These are phyloP conservation scores for Manacus vitellinus DNA, from an alignment of 2,113 vertebrate species.

Conservation along the genomic window DNA sequence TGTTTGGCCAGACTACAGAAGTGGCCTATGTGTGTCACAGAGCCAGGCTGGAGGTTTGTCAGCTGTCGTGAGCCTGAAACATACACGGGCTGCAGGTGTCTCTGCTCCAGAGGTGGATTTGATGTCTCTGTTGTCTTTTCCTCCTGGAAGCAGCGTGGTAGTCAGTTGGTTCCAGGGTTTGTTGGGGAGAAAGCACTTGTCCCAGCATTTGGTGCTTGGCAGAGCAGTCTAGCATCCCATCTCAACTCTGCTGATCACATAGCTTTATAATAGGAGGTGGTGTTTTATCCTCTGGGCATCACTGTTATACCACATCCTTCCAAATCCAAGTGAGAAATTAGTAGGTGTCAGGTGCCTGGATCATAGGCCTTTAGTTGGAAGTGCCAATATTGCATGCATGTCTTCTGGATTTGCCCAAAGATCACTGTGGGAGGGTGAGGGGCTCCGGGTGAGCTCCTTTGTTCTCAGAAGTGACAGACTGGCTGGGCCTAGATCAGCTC, in stretches of 20 bases:
- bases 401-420: neutral
- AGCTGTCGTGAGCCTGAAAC: neutral
- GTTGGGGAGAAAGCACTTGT: neutral
- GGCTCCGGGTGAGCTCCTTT: neutral
- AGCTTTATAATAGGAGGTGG: neutral
- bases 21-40: neutral
- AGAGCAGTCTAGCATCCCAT: neutral
- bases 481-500: neutral
- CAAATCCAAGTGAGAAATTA: neutral
- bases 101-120: neutral
- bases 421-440: neutral
- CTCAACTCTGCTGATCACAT: neutral
- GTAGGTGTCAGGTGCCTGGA: neutral
- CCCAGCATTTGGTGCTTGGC: neutral
- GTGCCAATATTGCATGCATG: neutral
- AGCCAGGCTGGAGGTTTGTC: neutral
- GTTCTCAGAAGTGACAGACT: neutral
- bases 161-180: neutral
- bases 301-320: neutral
- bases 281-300: neutral
- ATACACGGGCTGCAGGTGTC: neutral
- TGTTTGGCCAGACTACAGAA: accelerated
- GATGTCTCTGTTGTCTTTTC: neutral
- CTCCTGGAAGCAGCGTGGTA: neutral
- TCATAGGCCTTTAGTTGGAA: neutral